A percentile compares a stretch with the other conserved stretches of the same genome.
phyloP scores from a whole-genome alignment of 2,797 vertebrate species.

The Spondyliosoma cantharus region DNA sequence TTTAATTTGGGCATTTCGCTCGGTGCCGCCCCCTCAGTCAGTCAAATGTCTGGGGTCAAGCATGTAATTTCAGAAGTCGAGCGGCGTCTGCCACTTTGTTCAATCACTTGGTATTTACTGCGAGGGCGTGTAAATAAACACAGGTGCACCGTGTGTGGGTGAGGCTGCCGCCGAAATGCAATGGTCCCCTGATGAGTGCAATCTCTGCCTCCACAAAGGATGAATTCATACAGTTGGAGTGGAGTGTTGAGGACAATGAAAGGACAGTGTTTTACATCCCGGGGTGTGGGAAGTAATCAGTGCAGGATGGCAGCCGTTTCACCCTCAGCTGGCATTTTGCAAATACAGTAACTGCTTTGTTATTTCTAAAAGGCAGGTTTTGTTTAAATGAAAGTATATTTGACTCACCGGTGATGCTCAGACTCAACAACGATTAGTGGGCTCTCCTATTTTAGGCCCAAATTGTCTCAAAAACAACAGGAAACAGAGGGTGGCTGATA shows the following conservation, averaged over 20 bases:
- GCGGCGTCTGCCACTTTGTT: slow-evolving; percentile 64
- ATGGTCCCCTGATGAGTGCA: slow-evolving; percentile 50
- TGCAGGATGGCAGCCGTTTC: slow-evolving; percentile 56
- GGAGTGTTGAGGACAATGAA: slow-evolving; percentile 55
- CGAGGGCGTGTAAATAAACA: slow-evolving; percentile 78
- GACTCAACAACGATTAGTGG: slow-evolving; percentile 78
- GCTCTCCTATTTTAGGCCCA: slow-evolving; percentile 67
- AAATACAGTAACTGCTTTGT: slow-evolving; percentile 70
- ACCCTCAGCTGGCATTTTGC: slow-evolving; percentile 54
- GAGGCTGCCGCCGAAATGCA: slow-evolving; percentile 45
- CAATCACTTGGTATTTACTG: slow-evolving; percentile 76
- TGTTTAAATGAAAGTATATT: slow-evolving; percentile 67
- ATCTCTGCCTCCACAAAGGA: slow-evolving; percentile 68
- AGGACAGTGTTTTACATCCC: slow-evolving; percentile 50
- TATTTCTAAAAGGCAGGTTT: slow-evolving; percentile 59
- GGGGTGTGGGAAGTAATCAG: slow-evolving; percentile 63
- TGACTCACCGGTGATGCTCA: slow-evolving; percentile 62
- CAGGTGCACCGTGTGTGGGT: slow-evolving; percentile 73
- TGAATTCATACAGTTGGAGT: slow-evolving; percentile 61
- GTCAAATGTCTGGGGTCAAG: slow-evolving; percentile 70
- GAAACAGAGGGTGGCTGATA: slow-evolving; percentile 82
- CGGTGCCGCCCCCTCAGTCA: slow-evolving; percentile 37
- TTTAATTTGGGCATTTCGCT: slow-evolving; percentile 59
- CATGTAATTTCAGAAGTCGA: slow-evolving; percentile 72
- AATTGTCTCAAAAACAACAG: slow-evolving; percentile 82